Base-by-base conservation (phyloP, 2,797 vertebrate species). In the Periparus ater region DNA sequence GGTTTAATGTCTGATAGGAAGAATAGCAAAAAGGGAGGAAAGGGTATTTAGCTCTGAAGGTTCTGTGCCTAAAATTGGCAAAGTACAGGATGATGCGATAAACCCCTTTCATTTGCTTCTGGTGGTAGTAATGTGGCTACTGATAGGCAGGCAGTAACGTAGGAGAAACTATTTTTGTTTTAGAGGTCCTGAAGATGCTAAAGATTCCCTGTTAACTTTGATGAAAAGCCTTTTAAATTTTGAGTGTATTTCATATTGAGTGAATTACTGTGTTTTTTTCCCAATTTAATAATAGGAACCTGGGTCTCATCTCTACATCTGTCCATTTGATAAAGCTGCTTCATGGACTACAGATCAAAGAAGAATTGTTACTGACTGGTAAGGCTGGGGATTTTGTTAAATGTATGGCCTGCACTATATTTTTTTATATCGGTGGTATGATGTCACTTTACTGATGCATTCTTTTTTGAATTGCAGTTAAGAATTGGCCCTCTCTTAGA, bases 351-450 rank as follows among this genome's bases (percentile, higher is more conserved):
- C 88, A 96, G 55, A 67, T 62, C 44, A 95, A 97, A 45, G 95
- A 94, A 78, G 98, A 98, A 29, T 88, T 95, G 23, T 81, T 96
- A 50, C 36, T 98, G 91, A 95, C 95, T 85, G 98, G 98, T 98
- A 97, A 96, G 89, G 13, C 51, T 93, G 30, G 73, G 44, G 13
- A 42, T 88, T 85, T 94, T 90, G 21, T 75, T 72, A 30, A 71
- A 44, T 60, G 25, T 34, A 10, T 55, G 50, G 7, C 9, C 32
- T 85, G 23, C 11, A 2, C 7, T 61, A 0, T 50, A 11, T 25
- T 86, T 68, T 57, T 70, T 80, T 40, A 26, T 0, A 0, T 2
- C 2, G 7, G 3, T 73, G 18, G 0, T 68, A 12, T 25, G n/a
- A 53, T 82, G 30, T 55, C 22, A 21, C 21, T 30, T 82, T 79